phyloP scores from a whole-genome alignment of 2,797 vertebrate species.

The Semaprochilodus insignis region DNA sequence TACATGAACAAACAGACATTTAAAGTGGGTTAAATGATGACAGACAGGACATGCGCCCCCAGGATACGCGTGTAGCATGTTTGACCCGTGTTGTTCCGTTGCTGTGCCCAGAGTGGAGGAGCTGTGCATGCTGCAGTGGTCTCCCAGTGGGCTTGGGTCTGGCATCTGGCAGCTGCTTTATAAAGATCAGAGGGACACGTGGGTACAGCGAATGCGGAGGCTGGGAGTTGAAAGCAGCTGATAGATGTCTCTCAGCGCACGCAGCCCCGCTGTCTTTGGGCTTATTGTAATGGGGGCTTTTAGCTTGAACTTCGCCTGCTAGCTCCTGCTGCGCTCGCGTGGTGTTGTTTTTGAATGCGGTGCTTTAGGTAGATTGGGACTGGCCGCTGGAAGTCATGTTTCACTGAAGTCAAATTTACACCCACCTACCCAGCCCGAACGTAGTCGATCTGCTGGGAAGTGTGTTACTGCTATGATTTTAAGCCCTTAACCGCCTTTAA shows the following conservation, averaged over 20 bases:
- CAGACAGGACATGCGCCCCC: no score
- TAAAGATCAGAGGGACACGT: slow-evolving; percentile 42
- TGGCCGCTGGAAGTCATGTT: neutral
- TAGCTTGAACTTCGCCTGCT: neutral
- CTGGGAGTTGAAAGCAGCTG: slow-evolving; percentile 42
- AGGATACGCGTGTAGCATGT: neutral
- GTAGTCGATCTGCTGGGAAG: neutral
- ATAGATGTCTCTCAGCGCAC: neutral
- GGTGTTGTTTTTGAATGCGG: neutral
- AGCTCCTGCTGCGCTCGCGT: neutral
- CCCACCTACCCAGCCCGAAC: neutral
- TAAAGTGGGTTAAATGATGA: no score
- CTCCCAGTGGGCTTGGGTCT: slow-evolving; percentile 36
- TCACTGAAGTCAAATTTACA: neutral
- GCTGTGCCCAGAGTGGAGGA: slow-evolving; percentile 41
- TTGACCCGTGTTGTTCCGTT: slow-evolving; percentile 29
- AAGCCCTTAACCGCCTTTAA: no score
- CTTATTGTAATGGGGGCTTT: neutral
- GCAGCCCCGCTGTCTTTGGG: neutral
- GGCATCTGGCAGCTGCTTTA: slow-evolving; percentile 50
- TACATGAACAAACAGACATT: no score
- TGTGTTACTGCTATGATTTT: neutral
- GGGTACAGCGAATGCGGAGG: slow-evolving; percentile 37
- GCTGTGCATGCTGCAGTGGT: slow-evolving; percentile 33
- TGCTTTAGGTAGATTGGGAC: neutral